These are phyloP conservation scores for Pocota personata DNA, from an alignment of 2,888 invertebrate genomes.

Conservation along the genomic window DNA sequence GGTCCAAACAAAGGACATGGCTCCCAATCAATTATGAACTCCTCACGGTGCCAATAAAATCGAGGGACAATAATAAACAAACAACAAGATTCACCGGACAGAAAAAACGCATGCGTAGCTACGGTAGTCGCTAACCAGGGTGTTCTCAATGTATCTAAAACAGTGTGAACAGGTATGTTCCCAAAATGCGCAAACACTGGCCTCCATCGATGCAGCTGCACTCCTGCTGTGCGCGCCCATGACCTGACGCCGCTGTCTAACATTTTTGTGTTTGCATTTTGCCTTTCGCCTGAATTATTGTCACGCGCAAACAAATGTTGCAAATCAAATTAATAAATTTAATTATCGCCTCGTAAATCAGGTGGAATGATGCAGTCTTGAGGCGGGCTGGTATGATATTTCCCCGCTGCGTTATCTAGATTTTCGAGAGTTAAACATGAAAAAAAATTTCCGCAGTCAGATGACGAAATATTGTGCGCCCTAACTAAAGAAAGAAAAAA, in stretches of 20 bases:
- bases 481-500: slow-evolving; percentile 23
- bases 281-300: slow-evolving; percentile 34
- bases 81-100: slow-evolving; percentile 1
- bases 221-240: slow-evolving; percentile 49
- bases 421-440: slow-evolving; percentile 17
- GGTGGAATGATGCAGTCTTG: slow-evolving; percentile 30
- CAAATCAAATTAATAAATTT: slow-evolving; percentile 74
- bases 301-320: slow-evolving; percentile 65
- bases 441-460: slow-evolving; percentile 41
- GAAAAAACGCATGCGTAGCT: slow-evolving; percentile 48
- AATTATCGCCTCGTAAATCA: slow-evolving; percentile 75
- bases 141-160: slow-evolving; percentile 51
- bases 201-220: slow-evolving; percentile 46
- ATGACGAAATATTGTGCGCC: slow-evolving; percentile 49
- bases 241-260: slow-evolving; percentile 17
- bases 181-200: background rate
- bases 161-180: slow-evolving; percentile 55
- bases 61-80: slow-evolving; percentile 58
- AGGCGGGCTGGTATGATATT: background rate
- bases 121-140: slow-evolving; percentile 50
- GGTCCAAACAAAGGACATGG: slow-evolving; percentile 60
- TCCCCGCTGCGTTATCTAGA: slow-evolving; percentile 41
- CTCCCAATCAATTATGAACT: slow-evolving; percentile 68
- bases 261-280: slow-evolving; percentile 16
- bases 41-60: slow-evolving; percentile 63